phyloP scores from a whole-genome alignment of 2,797 vertebrate species.

The Diplodus sargus region DNA sequence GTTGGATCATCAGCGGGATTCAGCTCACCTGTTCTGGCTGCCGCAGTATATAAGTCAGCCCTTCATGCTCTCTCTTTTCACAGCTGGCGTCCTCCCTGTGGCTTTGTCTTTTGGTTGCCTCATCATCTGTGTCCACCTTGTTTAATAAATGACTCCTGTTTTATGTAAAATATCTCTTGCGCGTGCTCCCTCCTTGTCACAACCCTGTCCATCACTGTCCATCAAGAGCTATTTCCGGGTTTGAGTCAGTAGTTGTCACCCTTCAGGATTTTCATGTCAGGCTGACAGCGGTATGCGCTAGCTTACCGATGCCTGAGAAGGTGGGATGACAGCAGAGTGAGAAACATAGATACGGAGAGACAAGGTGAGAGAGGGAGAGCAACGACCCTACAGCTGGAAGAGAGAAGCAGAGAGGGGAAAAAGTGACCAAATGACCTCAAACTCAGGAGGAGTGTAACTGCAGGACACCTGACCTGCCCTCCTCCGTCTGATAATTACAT shows the following conservation, averaged over 20 bases:
- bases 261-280: slow-evolving; percentile 31
- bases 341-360: slow-evolving; percentile 16
- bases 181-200: no score
- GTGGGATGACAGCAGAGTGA: slow-evolving; percentile 9
- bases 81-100: no score
- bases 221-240: background rate
- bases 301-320: slow-evolving; percentile 3
- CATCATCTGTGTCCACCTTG: no score
- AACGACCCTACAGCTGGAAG: slow-evolving; percentile 8
- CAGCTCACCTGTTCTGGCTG: no score
- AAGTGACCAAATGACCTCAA: slow-evolving; percentile 27
- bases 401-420: slow-evolving; percentile 2
- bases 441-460: slow-evolving; percentile 16
- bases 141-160: no score
- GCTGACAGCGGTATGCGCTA: slow-evolving; percentile 48
- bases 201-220: background rate
- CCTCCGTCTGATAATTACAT: slow-evolving; percentile 30
- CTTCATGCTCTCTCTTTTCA: no score
- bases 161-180: no score
- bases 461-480: slow-evolving; percentile 17
- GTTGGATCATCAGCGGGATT: no score
- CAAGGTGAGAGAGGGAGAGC: background rate
- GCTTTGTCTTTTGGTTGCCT: no score
- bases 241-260: slow-evolving; percentile 14
- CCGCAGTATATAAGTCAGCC: no score